Evolutionary conservation across 2,113 vertebrate genomes (phyloP).

Genomic region (Delphinus delphis): DNA sequence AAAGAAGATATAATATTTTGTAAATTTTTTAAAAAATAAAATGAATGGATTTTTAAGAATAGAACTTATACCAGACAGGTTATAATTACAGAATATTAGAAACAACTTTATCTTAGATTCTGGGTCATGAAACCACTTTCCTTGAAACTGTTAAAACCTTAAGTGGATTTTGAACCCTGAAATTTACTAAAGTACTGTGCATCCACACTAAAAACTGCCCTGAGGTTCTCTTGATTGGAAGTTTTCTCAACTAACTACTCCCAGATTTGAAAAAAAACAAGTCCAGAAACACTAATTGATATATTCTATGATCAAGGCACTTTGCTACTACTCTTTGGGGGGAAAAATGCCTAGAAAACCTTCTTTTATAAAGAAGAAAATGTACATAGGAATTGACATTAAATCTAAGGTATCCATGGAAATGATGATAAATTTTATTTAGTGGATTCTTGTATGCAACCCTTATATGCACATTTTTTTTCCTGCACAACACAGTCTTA

Average conservation of each 20-base stretch:
- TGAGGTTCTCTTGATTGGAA: background rate
- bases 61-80: background rate
- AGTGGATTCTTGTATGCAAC: background rate
- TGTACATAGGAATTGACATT: background rate
- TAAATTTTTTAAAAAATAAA: background rate
- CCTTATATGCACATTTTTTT: background rate
- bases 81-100: background rate
- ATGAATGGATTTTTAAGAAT: background rate
- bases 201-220: background rate
- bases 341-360: background rate
- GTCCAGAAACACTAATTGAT: background rate
- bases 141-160: slow-evolving; percentile 9
- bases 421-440: background rate
- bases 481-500: background rate
- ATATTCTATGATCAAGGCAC: background rate
- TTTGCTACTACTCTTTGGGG: background rate
- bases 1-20: background rate
- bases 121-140: background rate
- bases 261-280: background rate
- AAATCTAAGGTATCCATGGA: background rate
- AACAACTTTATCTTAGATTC: background rate
- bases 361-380: slow-evolving; percentile 28
- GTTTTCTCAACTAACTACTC: background rate
- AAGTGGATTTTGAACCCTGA: background rate
- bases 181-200: background rate